Conservation (phyloP, 2,797 vertebrate genomes). For the Tinamus major region DNA sequence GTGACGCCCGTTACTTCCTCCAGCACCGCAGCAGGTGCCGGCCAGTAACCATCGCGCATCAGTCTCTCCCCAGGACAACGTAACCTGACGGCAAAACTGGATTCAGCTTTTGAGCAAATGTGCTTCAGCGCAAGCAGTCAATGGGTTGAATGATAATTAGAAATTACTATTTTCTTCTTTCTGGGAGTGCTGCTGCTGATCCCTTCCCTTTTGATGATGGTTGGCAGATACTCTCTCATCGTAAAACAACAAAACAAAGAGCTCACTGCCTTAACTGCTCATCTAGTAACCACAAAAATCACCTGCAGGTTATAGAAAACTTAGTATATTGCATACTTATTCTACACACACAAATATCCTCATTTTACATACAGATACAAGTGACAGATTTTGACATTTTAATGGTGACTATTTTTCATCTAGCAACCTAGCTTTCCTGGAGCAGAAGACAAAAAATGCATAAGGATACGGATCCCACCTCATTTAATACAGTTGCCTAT, state of each 20-base stretch:
- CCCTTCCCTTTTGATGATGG: conserved; percentile 33
- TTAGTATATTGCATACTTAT: background rate
- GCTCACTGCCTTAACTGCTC: background rate
- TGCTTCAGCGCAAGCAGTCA: background rate
- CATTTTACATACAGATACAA: background rate
- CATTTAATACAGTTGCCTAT: background rate
- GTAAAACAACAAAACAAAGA: background rate
- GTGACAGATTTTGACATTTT: background rate
- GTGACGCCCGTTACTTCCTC: background rate
- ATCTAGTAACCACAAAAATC: background rate
- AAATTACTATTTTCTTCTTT: conserved; percentile 58
- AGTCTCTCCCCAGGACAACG: background rate
- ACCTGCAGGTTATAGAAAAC: background rate
- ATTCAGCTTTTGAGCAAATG: conserved; percentile 26
- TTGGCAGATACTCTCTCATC: background rate
- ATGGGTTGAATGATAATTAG: conserved; percentile 47
- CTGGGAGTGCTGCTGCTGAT: background rate
- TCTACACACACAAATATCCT: background rate
- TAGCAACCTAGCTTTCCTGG: background rate
- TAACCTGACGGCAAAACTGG: background rate
- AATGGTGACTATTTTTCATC: background rate
- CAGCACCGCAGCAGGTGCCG: fast-evolving
- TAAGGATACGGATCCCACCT: background rate
- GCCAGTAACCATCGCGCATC: background rate
- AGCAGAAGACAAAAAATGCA: background rate